Evolutionary conservation across 2,113 vertebrate species (phyloP), one percentile per base, ranked within the genome.

Genomic region (Thomomys bottae): DNA sequence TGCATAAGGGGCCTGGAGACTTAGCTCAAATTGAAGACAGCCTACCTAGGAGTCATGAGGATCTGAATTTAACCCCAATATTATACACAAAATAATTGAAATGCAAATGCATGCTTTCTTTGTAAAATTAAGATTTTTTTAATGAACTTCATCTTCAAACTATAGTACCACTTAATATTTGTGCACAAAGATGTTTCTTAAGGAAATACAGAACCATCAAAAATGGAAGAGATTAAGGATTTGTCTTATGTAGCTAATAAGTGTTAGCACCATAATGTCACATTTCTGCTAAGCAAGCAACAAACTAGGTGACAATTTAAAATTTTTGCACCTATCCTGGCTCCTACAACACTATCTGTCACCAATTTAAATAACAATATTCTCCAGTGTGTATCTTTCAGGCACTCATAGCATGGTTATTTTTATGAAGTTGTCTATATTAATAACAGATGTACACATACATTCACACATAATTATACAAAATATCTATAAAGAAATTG

Each of bases 221-320:
- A 95, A 67, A 75, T 75, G 67, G 71, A 77, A 88, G 57, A 90
- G 76, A 91, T 91, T 78, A 95, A 94, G 59, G 32, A 38, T 80
- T 75, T 86, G 34, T 81, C 45, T 94, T 93, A 18, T 30, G 42
- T 70, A 90, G 79, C 80, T 15, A 80, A 30, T 42, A 90, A 64
- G 72, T 87, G 76, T 92, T 42, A 90, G 71, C 59, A 73, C 86
- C 87, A 88, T 34, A 78, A 32, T 20, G 30, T 34, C 6, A 77
- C 83, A 77, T 89, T 89, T 94, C 61, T 1, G 5, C 72, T 66
- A 91, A 92, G 72, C 57, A 93, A 57, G 45, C 70, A 93, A 78
- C 49, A 95, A 94, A 72, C 45, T 63, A 95, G 86, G 90, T 96
- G 94, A 94, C 94, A 95, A 97, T 87, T 90, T 93, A 93, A 85